Evolutionary conservation across 1,140 invertebrate species (phyloP), one percentile per base, ranked within the genome.

Genomic region (Nomia melanderi): DNA sequence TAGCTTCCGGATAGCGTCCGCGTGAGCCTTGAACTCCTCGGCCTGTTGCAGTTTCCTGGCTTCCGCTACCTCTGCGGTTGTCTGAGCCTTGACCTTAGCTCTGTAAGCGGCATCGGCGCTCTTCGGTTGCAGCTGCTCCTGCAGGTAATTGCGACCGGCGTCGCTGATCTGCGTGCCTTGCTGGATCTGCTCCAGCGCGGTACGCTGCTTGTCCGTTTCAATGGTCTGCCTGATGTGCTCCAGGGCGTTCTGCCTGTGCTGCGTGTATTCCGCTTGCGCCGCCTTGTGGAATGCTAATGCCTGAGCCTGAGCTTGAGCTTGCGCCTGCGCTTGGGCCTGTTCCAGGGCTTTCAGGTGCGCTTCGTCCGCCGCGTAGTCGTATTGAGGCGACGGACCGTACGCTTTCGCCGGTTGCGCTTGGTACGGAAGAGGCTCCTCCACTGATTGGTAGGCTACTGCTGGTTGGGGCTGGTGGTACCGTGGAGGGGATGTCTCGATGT

Each of bases 281-380:
- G 91, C 81, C 73, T 90, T 91, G 14, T 92, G 92, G 62, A 87
- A 92, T 7, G 91, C 91, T 1, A 92, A 70, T 0, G 92, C 91
- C 33, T 90, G 82, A 0, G 88, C 85, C 27, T 91, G 87, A 0
- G 91, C 91, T 39, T 89, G 88, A 1, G 90, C 88, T 23, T 88
- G 84, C 11, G 86, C 83, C 44, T 88, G 81, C 7, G 88, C 74
- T 41, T 89, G 84, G 11, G 86, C 86, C 23, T 84, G 85, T 36
- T 83, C 77, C 1, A 79, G 23, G 17, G 81, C 65, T 59, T 87
- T 86, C 0, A 79, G 9, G 11, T 86, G 84, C 0, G 57, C 72
- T 11, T 84, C 76, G n/a, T 90, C 84, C 44, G 89, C 86, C 4
- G 74, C 76, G n/a, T 91, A 89, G 4, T 89, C 85, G 29, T 92